phyloP scores from a whole-genome alignment of 1,140 invertebrate genomes.

The Bombus affinis region DNA sequence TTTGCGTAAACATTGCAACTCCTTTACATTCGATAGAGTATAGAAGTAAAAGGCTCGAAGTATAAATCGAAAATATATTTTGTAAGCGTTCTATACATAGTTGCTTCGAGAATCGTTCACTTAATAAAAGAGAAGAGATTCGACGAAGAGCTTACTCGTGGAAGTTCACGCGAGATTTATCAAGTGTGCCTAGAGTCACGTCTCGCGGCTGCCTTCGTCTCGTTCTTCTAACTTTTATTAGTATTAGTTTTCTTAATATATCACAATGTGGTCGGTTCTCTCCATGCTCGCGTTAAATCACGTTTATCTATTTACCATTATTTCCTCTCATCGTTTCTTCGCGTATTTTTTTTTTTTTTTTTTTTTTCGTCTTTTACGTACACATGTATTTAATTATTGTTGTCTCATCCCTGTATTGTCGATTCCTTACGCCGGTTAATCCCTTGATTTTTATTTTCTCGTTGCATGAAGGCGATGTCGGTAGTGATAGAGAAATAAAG shows the following conservation, averaged over 20 bases:
- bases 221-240: slow-evolving; percentile 14
- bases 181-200: slow-evolving; percentile 1
- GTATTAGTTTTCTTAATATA: slow-evolving; percentile 70
- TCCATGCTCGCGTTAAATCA: slow-evolving; percentile 21
- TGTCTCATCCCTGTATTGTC: slow-evolving; percentile 83
- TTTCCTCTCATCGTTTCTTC: slow-evolving; percentile 7
- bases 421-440: slow-evolving; percentile 73
- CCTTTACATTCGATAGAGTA: not conserved
- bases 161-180: slow-evolving; percentile 27
- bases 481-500: slow-evolving; percentile 81
- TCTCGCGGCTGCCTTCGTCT: slow-evolving; percentile 3
- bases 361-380: slow-evolving; percentile 66
- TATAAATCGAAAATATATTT: slow-evolving; percentile 13
- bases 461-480: slow-evolving; percentile 81
- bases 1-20: not conserved
- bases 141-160: not conserved
- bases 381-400: slow-evolving; percentile 81
- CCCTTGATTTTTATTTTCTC: slow-evolving; percentile 69
- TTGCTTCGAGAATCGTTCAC: not conserved
- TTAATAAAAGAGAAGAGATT: not conserved
- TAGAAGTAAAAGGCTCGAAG: not conserved
- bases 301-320: slow-evolving; percentile 31
- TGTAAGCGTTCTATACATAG: not conserved
- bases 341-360: not conserved
- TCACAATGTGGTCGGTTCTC: slow-evolving; percentile 80